Percentiles rank a stretch among this genome's conserved stretches.
Conservation (phyloP, 2,888 invertebrate genomes). For the Metopia argyrocephala region DNA sequence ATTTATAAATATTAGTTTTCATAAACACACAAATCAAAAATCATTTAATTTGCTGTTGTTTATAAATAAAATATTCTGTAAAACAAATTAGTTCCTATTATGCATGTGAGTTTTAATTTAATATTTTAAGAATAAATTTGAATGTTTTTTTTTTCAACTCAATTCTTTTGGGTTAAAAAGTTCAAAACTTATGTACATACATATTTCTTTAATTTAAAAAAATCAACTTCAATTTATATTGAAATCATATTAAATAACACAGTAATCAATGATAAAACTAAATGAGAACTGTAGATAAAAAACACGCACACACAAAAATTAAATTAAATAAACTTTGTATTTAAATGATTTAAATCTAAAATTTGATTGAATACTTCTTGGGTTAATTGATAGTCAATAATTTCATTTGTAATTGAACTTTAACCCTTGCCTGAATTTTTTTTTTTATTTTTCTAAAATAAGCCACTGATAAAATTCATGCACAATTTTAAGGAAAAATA, state of each 20-base stretch:
- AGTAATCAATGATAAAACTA: slow-evolving; percentile 16
- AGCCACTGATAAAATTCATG: too few species aligned
- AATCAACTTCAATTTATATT: slow-evolving; percentile 18
- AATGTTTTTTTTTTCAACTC: too few species aligned
- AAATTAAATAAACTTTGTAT: slow-evolving; percentile 1
- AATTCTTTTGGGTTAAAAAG: slow-evolving; percentile 8
- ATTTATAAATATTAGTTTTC: too few species aligned
- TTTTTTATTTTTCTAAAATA: too few species aligned
- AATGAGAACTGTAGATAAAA: slow-evolving; percentile 16
- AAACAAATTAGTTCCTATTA: too few species aligned
- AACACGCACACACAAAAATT: background rate
- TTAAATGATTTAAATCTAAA: slow-evolving; percentile 27
- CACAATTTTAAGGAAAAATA: too few species aligned
- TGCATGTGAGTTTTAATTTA: too few species aligned
- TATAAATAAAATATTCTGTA: too few species aligned
- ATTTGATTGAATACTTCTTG: slow-evolving; percentile 25
- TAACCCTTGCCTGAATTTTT: too few species aligned
- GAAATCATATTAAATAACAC: slow-evolving; percentile 23
- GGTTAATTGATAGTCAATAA: slow-evolving; percentile 53
- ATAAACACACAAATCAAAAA: too few species aligned
- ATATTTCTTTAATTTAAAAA: slow-evolving; percentile 4
- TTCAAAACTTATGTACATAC: slow-evolving; percentile 25
- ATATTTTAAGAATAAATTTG: slow-evolving; percentile 73
- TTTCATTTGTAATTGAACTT: too few species aligned
- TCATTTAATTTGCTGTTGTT: too few species aligned